phyloP scores from a whole-genome alignment of 35 echinoderm and acorn worm genomes.

The Stichopus chloronotus region DNA sequence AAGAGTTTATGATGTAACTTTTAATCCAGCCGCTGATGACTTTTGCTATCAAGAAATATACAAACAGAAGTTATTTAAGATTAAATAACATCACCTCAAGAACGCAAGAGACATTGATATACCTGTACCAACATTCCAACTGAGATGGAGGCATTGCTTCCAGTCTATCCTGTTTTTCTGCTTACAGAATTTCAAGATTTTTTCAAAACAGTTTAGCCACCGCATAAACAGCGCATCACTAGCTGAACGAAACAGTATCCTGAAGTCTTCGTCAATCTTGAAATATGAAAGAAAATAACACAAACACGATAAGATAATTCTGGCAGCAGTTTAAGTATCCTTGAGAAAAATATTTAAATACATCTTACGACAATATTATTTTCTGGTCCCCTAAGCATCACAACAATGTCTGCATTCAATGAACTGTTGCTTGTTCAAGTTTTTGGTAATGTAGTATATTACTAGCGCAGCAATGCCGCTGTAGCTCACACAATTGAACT shows the following conservation, averaged over 20 bases:
- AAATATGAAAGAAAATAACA: neutral
- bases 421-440: neutral
- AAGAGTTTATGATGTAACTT: neutral
- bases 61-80: too few relatives aligned
- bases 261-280: neutral
- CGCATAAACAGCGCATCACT: constrained; percentile 18
- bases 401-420: neutral
- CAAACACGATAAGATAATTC: neutral
- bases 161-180: constrained; percentile 12
- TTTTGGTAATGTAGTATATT: neutral
- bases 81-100: too few relatives aligned
- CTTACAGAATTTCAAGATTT: neutral
- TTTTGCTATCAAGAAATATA: too few relatives aligned
- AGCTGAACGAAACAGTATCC: neutral
- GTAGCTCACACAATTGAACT: too few relatives aligned
- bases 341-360: neutral
- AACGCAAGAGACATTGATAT: neutral
- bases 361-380: neutral
- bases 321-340: neutral
- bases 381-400: neutral
- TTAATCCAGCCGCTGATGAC: too few relatives aligned
- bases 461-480: too few relatives aligned
- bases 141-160: constrained; percentile 4
- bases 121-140: neutral
- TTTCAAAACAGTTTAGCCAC: constrained; percentile 11